Base-by-base conservation (phyloP, 2,888 invertebrate genomes). In the Chydorus sphaericus region DNA sequence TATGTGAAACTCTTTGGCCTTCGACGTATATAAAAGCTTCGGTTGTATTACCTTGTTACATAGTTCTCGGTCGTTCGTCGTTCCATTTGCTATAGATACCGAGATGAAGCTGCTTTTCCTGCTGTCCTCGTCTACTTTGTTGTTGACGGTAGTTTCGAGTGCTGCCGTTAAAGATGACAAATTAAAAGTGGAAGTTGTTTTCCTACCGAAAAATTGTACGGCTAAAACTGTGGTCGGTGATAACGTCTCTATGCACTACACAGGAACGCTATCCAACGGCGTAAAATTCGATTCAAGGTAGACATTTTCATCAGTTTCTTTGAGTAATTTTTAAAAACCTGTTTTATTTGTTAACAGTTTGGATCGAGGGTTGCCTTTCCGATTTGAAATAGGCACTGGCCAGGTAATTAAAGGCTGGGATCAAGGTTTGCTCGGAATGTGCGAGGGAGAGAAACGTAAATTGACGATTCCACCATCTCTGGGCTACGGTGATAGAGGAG, bases 351-450 rank as follows among this genome's bases (percentile, higher is more conserved):
- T 64, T 84, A 83, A 14, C 80, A 93, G 92, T 69, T 79, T 82
- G 66, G 90, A 92, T 69, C 81, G 92, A 64, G 85, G 88, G 64
- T 85, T 90, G 70, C 92, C 93, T 7, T 94, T 94, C 76, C 82
- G 85, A 60, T 94, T 94, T 81, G 88, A 90, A 74, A 73, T 94
- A 61, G 93, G 93, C 37, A 84, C 88, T n/a, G 92, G 91, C 49
- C 92, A 93, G 73, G 93, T 94, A 63, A 93, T 94, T 74, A 88
- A 90, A 70, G 93, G 92, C 54, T 94, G 94, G 94, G 94, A 96
- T 70, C 23, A 31, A 69, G 94, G 94, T 48, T 76, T 94, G 31
- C 68, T 81, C 49, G 85, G 88, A 71, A 93, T 94, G 92, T 94
- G 93, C 71, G 85, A 90, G 37, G 91, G 92, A 57, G 93, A 94